phyloP scores from a whole-genome alignment of 2,113 vertebrate species.

The Penelope pileata region DNA sequence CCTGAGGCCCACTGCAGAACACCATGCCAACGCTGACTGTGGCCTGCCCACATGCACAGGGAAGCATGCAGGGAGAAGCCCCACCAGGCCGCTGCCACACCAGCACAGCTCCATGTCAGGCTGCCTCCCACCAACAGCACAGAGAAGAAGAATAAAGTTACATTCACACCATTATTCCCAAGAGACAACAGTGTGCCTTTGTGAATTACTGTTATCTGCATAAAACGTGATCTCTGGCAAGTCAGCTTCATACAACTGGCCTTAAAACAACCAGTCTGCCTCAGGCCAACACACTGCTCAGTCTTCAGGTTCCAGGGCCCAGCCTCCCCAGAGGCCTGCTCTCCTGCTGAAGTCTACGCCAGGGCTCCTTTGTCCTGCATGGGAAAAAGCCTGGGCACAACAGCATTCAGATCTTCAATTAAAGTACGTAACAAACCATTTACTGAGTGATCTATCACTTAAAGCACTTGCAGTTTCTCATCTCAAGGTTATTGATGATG shows the following conservation, averaged over 20 bases:
- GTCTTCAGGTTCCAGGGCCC: not conserved
- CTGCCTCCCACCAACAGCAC: not conserved
- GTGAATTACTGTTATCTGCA: not conserved
- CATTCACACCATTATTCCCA: not conserved
- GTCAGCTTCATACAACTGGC: not conserved
- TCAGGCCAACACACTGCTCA: not conserved
- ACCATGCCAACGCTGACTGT: not conserved
- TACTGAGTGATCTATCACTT: not conserved
- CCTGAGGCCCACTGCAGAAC: not conserved
- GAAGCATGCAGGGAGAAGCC: not conserved
- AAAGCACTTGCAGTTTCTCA: not conserved
- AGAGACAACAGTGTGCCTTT: not conserved
- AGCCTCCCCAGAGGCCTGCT: not conserved
- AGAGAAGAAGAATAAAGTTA: not conserved
- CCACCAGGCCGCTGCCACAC: not conserved
- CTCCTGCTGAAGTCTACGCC: rapidly evolving
- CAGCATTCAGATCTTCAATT: not conserved
- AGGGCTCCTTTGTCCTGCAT: not conserved
- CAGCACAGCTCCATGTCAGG: not conserved
- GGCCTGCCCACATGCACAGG: rapidly evolving
- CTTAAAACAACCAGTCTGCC: not conserved
- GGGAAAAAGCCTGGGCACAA: not conserved
- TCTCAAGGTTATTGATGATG: not conserved
- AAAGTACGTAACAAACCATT: not conserved
- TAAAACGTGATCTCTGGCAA: not conserved